These are phyloP conservation scores for Dysdera silvatica DNA, from an alignment of 1,140 invertebrate genomes.

Conservation along the genomic window DNA sequence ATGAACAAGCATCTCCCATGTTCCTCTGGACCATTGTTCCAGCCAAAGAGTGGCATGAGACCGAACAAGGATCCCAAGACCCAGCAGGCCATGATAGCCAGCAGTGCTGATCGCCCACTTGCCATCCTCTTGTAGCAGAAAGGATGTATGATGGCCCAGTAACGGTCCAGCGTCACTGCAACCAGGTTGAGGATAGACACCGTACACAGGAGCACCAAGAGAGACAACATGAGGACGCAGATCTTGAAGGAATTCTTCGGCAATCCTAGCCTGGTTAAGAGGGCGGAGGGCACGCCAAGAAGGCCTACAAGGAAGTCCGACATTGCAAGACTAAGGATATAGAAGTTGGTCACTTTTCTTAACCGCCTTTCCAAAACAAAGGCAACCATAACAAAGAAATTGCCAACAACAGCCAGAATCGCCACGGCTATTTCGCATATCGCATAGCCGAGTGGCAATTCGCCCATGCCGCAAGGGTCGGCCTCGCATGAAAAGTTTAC, in stretches of 20 bases:
- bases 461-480: constrained; percentile 1
- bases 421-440: constrained; percentile 71
- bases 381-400: constrained; percentile 73
- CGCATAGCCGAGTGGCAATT: constrained; percentile 50
- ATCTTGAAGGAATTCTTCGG: constrained; percentile 63
- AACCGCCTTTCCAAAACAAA: constrained; percentile 67
- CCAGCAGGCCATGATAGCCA: constrained; percentile 78
- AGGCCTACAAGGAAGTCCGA: constrained; percentile 65
- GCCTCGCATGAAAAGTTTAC: no score
- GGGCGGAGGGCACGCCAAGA: constrained; percentile 72
- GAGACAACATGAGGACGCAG: constrained; percentile 76
- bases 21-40: constrained; percentile 57
- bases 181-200: constrained; percentile 85
- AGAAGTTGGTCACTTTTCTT: constrained; percentile 76
- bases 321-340: constrained; percentile 76
- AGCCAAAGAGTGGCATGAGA: constrained; percentile 75
- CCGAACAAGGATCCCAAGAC: constrained; percentile 67
- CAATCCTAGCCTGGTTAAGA: constrained; percentile 63
- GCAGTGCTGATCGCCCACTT: constrained; percentile 42
- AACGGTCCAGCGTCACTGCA: constrained; percentile 80
- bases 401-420: constrained; percentile 68
- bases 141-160: constrained; percentile 83
- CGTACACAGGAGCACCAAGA: constrained; percentile 78
- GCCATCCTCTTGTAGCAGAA: constrained; percentile 71
- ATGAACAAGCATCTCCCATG: constrained; percentile 64